phyloP scores from a whole-genome alignment of 1,140 invertebrate species.

The Metaphire vulgaris region DNA sequence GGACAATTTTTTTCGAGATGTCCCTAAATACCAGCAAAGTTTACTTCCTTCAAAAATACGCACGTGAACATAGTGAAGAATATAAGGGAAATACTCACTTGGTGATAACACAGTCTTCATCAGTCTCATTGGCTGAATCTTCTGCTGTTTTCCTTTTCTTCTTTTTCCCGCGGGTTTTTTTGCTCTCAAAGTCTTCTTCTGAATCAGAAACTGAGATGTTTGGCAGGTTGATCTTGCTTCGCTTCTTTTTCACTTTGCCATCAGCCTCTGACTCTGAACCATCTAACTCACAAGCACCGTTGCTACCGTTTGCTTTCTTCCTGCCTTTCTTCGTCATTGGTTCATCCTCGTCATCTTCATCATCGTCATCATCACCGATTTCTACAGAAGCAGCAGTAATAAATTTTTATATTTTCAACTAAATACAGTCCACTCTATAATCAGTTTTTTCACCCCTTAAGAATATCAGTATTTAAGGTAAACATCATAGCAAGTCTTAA shows the following conservation, averaged over 20 bases:
- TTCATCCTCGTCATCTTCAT: slow-evolving; percentile 13
- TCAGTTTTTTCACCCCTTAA: no score
- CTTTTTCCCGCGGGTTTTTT: no score
- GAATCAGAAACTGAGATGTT: not conserved
- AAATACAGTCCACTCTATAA: not conserved
- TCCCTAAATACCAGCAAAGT: no score
- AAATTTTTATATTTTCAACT: not conserved
- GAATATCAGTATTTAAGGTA: no score
- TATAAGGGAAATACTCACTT: no score
- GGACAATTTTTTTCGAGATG: no score
- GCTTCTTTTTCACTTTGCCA: not conserved
- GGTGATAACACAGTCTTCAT: slow-evolving; percentile 4
- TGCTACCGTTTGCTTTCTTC: not conserved
- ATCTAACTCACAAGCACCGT: not conserved
- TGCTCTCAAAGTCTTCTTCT: slow-evolving; percentile 1
- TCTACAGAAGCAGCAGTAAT: not conserved
- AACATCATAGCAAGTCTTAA: no score
- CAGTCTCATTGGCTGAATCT: not conserved
- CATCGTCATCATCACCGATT: not conserved
- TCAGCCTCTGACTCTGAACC: not conserved
- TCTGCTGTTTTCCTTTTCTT: not conserved
- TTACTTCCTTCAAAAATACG: no score
- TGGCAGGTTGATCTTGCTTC: not conserved
- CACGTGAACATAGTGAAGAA: no score
- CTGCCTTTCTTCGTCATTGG: not conserved